Evolutionary conservation across 1,140 invertebrate species (phyloP).

Genomic region (Drosophila aff.): DNA sequence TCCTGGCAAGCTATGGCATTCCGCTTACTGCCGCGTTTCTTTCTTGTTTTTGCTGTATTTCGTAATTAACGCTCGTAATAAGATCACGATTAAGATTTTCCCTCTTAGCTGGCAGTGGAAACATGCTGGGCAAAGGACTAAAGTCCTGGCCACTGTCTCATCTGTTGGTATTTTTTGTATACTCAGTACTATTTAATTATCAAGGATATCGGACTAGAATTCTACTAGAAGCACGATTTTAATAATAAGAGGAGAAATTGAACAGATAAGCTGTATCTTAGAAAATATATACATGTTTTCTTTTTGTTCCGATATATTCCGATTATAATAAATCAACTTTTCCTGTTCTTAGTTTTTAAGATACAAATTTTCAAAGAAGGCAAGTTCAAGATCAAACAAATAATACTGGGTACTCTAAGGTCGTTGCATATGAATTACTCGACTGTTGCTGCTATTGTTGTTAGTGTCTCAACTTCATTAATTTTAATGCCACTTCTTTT

Average conservation of each 20-base stretch:
- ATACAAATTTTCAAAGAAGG: neutral
- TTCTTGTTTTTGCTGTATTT: slow-evolving; percentile 51
- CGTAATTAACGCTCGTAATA: slow-evolving; percentile 80
- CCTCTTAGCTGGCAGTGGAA: slow-evolving; percentile 12
- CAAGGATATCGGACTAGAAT: neutral
- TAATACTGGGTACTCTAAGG: neutral
- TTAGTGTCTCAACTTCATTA: slow-evolving; percentile 67
- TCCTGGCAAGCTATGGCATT: slow-evolving; percentile 21
- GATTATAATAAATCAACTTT: too few species aligned
- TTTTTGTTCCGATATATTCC: too few species aligned
- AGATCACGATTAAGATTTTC: slow-evolving; percentile 78
- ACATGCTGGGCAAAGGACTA: slow-evolving; percentile 30
- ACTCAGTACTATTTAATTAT: neutral
- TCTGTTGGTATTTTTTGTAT: slow-evolving; percentile 14
- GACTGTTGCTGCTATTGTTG: slow-evolving; percentile 10
- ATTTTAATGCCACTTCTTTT: slow-evolving; percentile 64
- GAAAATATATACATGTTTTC: too few species aligned
- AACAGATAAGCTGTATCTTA: neutral
- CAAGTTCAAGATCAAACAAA: neutral
- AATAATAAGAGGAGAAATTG: neutral
- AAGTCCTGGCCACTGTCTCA: slow-evolving; percentile 35
- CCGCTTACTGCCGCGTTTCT: slow-evolving; percentile 20
- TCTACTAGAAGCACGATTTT: neutral
- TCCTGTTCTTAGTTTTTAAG: too few species aligned
- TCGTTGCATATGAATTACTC: neutral